Evolutionary conservation across 2,888 invertebrate species (phyloP), one percentile per base, ranked within the genome.

Genomic region (Xylota segnis): DNA sequence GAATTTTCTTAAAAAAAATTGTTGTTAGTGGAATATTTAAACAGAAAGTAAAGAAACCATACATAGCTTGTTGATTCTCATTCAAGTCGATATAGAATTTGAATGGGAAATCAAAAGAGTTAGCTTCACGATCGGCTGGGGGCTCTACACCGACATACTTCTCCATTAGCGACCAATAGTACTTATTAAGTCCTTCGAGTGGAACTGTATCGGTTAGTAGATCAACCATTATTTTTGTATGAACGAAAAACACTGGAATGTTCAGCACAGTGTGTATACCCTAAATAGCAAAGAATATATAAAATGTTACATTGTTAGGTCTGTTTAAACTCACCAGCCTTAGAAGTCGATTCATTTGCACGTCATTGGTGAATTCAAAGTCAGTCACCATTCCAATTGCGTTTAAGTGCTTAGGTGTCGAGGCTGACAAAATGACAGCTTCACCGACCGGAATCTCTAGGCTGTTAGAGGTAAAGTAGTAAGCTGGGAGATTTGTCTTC

Each of bases 161-260:
- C 86, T 94, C 94, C 86, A 95, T 92, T 32, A 95, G 91, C 72
- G 93, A 93, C 95, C 96, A 95, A 91, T 94, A 96, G 78, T 94
- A 94, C 59, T 94, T 94, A 90, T 96, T 95, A 87, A 94, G 94
- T 84, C 94, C 93, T 7, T 94, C 94, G 23, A 94, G 93, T 1
- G 93, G 90, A 0, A 95, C 94, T 0, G 93, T 92, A 4, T 94
- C 94, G 9, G 94, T 93, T 90, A 95, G 94, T 5, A 96, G 94
- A 52, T 94, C 94, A 92, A 95, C 96, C 61, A 96, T 94, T 92
- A 95, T 96, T 34, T 94, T 90, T 77, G 96, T 96, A 88, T 96
- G 93, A 0, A 96, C 92, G 88, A 95, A 96, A 0, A 93, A 95
- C 88, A 94, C 27, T 14, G 59, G 74, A 0, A 83, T 9, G 14